Evolutionary conservation across 2,888 invertebrate species (phyloP), one percentile per base, ranked within the genome.

Genomic region (Epistrophe eligans): DNA sequence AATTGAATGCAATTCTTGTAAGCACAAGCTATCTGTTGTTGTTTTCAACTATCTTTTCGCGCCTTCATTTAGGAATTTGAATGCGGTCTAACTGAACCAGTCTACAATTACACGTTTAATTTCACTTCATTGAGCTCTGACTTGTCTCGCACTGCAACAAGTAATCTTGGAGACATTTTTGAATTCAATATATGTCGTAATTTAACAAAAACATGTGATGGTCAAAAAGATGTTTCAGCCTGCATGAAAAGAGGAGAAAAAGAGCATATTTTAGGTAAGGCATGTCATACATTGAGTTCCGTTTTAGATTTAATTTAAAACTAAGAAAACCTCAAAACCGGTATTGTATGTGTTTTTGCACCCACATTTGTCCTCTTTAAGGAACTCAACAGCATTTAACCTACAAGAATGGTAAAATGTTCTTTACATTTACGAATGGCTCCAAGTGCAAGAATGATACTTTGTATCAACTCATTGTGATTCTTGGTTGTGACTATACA

Each of bases 171-270:
- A 48, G 92, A 91, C 81, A 77, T 76, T 10, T 91, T 93, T 55
- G 90, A 91, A 76, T 93, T 92, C 80, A 93, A 93, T 84, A 88
- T 93, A 13, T 93, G 93, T 82, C 90, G 92, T 24, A 91, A 91
- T 84, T 77, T 92, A 62, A 90, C 90, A 4, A 90, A 89, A 72
- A 88, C 74, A 38, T 93, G 93, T 83, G 90, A 91, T 76, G 90
- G 90, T 3, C 90, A 90, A 48, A 89, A 77, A 40, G 89, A 90
- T 79, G 92, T 91, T 19, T 90, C 91, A 4, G 93, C 93, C n/a
- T 93, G 93, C 58, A 89, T 92, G 1, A 91, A 89, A 73, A 90
- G 89, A 58, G 88, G 90, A 35, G 89, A 88, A 64, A 91, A 91
- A 79, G 91, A 93, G 80, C 90, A 90, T 84, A 89, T 92, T 24